phyloP scores from a whole-genome alignment of 2,797 vertebrate species.

The Gastrophryne carolinensis region DNA sequence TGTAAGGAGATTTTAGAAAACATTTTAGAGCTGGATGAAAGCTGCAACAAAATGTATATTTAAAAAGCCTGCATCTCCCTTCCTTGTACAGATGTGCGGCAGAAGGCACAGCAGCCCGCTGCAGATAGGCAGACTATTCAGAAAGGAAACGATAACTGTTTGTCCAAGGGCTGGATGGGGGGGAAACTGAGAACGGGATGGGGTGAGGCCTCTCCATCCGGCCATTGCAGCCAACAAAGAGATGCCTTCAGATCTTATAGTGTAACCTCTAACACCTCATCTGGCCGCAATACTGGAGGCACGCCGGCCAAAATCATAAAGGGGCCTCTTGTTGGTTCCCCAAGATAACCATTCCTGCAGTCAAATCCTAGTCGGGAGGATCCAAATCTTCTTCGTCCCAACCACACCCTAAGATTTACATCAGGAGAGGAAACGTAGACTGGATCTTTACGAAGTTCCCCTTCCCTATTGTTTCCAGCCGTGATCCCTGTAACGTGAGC shows the following conservation, averaged over 20 bases:
- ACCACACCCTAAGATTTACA: slow-evolving; percentile 28
- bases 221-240: slow-evolving; percentile 48
- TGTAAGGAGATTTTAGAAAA: too few relatives aligned
- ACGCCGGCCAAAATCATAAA: slow-evolving; percentile 15
- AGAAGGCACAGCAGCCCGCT: not conserved
- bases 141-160: slow-evolving; percentile 50
- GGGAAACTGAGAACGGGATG: slow-evolving; percentile 35
- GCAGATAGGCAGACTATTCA: slow-evolving; percentile 27
- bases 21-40: too few relatives aligned
- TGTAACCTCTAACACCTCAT: slow-evolving; percentile 48
- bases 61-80: too few relatives aligned
- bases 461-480: too few relatives aligned
- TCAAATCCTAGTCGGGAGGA: not conserved
- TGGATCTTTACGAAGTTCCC: too few relatives aligned
- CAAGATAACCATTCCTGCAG: not conserved
- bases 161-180: slow-evolving; percentile 48
- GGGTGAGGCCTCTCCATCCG: slow-evolving; percentile 52
- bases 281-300: slow-evolving; percentile 13
- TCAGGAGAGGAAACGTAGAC: not conserved
- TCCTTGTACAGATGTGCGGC: not conserved
- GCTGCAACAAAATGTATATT: too few relatives aligned
- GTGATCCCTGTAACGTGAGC: too few relatives aligned
- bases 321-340: not conserved
- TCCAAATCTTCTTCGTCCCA: not conserved
- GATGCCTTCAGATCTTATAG: slow-evolving; percentile 49